These are phyloP conservation scores for Suillia variegata DNA, from an alignment of 2,888 invertebrate genomes.

Conservation along the genomic window DNA sequence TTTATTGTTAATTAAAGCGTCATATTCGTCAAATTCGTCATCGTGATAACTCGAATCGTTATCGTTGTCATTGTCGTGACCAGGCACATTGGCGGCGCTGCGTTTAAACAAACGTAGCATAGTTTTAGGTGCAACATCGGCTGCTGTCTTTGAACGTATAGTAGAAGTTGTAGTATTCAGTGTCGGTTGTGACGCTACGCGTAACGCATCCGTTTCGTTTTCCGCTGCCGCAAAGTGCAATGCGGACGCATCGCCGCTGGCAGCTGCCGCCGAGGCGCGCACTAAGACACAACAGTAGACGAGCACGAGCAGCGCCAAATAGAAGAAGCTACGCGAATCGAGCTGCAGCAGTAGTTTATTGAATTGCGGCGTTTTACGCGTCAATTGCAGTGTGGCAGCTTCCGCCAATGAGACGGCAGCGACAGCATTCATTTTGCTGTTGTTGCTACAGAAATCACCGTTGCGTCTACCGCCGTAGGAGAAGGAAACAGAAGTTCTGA, in stretches of 20 bases:
- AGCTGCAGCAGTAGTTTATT: conserved; percentile 26
- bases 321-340: conserved; percentile 38
- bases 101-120: conserved; percentile 38
- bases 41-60: conserved; percentile 58
- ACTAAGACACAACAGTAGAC: conserved; percentile 54
- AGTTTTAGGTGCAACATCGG: background rate
- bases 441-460: too few species aligned
- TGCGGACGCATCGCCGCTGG: background rate
- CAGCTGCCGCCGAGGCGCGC: conserved; percentile 40
- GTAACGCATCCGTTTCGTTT: background rate
- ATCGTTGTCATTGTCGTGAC: conserved; percentile 56
- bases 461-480: too few species aligned
- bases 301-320: conserved; percentile 46
- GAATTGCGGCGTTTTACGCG: conserved; percentile 25
- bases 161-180: too few species aligned
- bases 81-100: conserved; percentile 58
- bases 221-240: too few species aligned
- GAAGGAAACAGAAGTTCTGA: background rate
- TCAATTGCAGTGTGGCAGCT: conserved; percentile 28
- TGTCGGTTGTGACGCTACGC: too few species aligned
- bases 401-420: conserved; percentile 18
- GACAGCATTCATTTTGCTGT: conserved; percentile 11
- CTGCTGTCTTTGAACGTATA: too few species aligned
- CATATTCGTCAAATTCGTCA: conserved; percentile 58
- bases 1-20: conserved; percentile 57